These are phyloP conservation scores for Tromatobia lineatoria DNA, from an alignment of 2,888 invertebrate species.

Conservation along the genomic window DNA sequence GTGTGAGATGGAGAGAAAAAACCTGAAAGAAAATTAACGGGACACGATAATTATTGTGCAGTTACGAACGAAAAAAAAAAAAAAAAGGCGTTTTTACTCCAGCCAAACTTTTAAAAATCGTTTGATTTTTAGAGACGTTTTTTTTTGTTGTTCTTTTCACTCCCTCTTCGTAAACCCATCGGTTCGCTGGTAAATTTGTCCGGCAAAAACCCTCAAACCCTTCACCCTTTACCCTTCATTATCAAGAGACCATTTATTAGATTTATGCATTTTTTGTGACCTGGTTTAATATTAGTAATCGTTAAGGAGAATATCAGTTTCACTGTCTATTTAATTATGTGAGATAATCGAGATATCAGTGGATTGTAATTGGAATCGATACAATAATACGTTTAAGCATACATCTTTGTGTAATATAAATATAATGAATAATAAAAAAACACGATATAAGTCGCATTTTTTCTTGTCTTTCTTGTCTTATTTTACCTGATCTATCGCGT, in stretches of 20 bases:
- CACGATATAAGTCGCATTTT: constrained; percentile 76
- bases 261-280: constrained; percentile 79
- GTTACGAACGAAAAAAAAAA: constrained; percentile 24
- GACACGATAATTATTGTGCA: constrained; percentile 30
- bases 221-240: constrained; percentile 7
- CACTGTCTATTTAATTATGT: constrained; percentile 78
- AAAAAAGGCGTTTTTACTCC: constrained; percentile 68
- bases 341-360: constrained; percentile 75
- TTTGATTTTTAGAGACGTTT: constrained; percentile 45
- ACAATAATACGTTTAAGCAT: constrained; percentile 82
- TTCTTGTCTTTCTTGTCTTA: constrained; percentile 42
- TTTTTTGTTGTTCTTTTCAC: constrained; percentile 22
- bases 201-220: not conserved
- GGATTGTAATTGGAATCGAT: constrained; percentile 80
- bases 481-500: not conserved
- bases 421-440: constrained; percentile 80
- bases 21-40: constrained; percentile 39
- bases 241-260: constrained; percentile 70
- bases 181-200: not conserved
- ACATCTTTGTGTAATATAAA: constrained; percentile 84
- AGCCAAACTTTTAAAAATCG: constrained; percentile 44
- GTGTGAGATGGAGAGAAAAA: constrained; percentile 22
- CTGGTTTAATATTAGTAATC: constrained; percentile 79
- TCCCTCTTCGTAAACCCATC: constrained; percentile 6
- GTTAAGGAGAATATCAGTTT: constrained; percentile 72